These are phyloP conservation scores for Laticauda laticaudata DNA, from an alignment of 2,113 vertebrate genomes.

Conservation along the genomic window DNA sequence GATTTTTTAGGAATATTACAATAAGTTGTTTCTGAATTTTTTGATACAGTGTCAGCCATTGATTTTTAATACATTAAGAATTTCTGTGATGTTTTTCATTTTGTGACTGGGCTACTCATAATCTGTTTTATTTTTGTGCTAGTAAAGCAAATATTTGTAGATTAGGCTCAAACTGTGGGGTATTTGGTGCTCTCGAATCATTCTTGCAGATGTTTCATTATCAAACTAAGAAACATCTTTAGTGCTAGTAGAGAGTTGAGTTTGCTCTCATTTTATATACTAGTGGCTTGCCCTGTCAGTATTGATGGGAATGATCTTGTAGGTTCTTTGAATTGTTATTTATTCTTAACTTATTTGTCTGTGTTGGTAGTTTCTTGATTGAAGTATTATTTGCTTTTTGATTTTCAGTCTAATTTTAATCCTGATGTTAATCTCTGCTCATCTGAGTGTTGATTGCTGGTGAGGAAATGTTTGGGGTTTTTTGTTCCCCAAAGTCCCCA, in stretches of 20 bases:
- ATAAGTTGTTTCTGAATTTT: not conserved
- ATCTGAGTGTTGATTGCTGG: not conserved
- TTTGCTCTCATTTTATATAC: not conserved
- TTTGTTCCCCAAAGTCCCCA: not conserved
- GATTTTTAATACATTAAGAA: not conserved
- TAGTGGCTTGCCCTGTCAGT: not conserved
- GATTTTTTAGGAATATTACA: not conserved
- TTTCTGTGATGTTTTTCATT: not conserved
- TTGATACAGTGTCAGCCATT: not conserved
- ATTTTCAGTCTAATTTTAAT: not conserved
- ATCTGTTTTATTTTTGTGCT: not conserved
- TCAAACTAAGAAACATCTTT: not conserved
- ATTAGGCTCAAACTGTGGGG: not conserved
- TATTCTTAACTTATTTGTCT: not conserved
- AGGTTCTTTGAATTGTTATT: not conserved
- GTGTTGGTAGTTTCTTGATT: not conserved
- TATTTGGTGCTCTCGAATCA: not conserved
- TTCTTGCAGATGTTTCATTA: not conserved
- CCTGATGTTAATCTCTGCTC: not conserved
- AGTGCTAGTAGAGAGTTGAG: not conserved
- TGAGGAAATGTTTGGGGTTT: not conserved
- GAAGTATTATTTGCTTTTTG: not conserved
- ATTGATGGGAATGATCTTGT: not conserved
- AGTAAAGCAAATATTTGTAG: not conserved
- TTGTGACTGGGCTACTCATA: not conserved